phyloP scores from a whole-genome alignment of 2,888 invertebrate species.

The Magallana nippona region DNA sequence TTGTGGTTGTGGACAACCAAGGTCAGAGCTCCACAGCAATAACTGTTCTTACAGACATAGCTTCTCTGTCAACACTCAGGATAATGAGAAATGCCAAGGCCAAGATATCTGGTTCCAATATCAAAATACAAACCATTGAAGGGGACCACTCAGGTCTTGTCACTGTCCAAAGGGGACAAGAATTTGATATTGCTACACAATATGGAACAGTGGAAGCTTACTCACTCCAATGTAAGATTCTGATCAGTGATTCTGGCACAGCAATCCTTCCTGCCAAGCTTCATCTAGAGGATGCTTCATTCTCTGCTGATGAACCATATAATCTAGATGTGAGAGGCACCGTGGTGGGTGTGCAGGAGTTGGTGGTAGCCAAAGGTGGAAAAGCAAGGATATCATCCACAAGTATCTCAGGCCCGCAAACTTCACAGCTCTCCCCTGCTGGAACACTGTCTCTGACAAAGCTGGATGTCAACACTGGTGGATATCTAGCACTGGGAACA shows the following conservation, averaged over 20 bases:
- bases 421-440: slow-evolving; percentile 46
- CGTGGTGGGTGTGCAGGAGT: slow-evolving; percentile 58
- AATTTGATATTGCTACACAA: slow-evolving; percentile 59
- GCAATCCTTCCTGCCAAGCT: slow-evolving; percentile 62
- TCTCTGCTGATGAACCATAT: slow-evolving; percentile 47
- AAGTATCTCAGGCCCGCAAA: slow-evolving; percentile 56
- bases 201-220: slow-evolving; percentile 66
- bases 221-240: slow-evolving; percentile 60
- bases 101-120: slow-evolving; percentile 44
- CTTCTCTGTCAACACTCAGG: slow-evolving; percentile 51
- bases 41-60: slow-evolving; percentile 48
- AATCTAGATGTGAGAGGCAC: slow-evolving; percentile 64
- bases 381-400: slow-evolving; percentile 56
- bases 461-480: slow-evolving; percentile 63
- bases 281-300: slow-evolving; percentile 57
- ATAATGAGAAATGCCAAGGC: slow-evolving; percentile 52
- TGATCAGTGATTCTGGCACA: slow-evolving; percentile 52
- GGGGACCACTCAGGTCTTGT: slow-evolving; percentile 65
- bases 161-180: slow-evolving; percentile 54
- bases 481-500: slow-evolving; percentile 57
- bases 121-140: slow-evolving; percentile 54
- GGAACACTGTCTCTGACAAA: slow-evolving; percentile 60
- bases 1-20: slow-evolving; percentile 58
- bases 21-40: slow-evolving; percentile 42
- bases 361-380: slow-evolving; percentile 64